phyloP scores from a whole-genome alignment of 2,113 vertebrate genomes.

The Leptobrachium leishanense region DNA sequence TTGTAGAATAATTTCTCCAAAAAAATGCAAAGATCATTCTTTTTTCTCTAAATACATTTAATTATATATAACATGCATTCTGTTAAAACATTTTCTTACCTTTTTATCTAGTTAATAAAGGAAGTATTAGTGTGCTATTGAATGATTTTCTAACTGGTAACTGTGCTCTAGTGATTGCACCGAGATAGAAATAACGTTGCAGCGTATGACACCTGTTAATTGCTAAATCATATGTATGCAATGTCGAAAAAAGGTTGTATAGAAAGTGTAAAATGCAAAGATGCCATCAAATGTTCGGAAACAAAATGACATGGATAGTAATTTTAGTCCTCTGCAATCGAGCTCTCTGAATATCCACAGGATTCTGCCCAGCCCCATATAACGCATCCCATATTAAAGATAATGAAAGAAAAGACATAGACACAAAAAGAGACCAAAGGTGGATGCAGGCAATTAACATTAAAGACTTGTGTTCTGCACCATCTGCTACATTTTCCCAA shows the following conservation, averaged over 20 bases:
- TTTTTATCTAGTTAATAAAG: too few relatives aligned
- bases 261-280: too few relatives aligned
- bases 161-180: background rate
- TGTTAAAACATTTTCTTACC: too few relatives aligned
- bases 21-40: too few relatives aligned
- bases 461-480: background rate
- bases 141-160: too few relatives aligned
- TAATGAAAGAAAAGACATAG: conserved; percentile 28
- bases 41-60: too few relatives aligned
- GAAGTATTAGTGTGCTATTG: too few relatives aligned
- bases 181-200: background rate
- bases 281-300: background rate
- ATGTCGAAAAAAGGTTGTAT: background rate
- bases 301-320: background rate
- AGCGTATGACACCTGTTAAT: too few relatives aligned
- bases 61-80: too few relatives aligned
- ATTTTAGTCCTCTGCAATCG: too few relatives aligned
- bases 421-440: conserved; percentile 25
- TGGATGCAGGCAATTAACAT: conserved; percentile 13
- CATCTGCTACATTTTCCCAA: conserved; percentile 26
- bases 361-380: background rate
- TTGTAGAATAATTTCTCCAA: too few relatives aligned
- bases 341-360: background rate
- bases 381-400: background rate
- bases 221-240: too few relatives aligned